Evolutionary conservation across 1,140 invertebrate genomes (phyloP).

Genomic region (Neodiprion fabricii): DNA sequence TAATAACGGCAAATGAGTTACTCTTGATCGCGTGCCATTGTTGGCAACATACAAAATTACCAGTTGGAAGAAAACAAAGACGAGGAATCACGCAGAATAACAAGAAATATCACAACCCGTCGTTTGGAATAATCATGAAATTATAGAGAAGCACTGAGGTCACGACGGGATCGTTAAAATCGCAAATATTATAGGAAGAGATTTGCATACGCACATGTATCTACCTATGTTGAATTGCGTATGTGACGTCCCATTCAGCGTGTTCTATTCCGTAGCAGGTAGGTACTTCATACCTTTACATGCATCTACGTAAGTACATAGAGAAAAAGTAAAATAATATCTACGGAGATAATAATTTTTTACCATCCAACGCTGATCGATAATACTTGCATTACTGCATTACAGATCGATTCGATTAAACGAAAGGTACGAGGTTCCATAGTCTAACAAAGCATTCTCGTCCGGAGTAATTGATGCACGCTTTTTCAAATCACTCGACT

Average conservation of each 20-base stretch:
- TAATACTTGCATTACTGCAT: too few species aligned
- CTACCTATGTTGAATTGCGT: background rate
- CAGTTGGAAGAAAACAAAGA: background rate
- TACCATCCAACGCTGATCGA: background rate
- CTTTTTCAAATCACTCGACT: too few species aligned
- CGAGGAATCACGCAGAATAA: background rate
- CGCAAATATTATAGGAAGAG: background rate
- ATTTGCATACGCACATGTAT: background rate
- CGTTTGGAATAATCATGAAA: background rate
- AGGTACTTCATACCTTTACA: background rate
- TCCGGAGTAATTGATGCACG: too few species aligned
- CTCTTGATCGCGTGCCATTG: too few species aligned
- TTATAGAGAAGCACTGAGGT: conserved; percentile 1
- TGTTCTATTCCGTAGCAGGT: background rate
- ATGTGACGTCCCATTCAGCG: background rate
- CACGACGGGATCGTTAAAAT: background rate
- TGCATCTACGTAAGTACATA: too few species aligned
- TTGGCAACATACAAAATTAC: background rate
- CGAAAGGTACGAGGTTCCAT: too few species aligned
- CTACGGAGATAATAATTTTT: background rate
- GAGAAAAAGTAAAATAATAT: background rate
- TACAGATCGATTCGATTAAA: too few species aligned
- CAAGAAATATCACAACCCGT: background rate
- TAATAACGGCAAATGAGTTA: too few species aligned
- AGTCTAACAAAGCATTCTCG: too few species aligned